A percentile compares a stretch with the other conserved stretches of the same genome.
phyloP scores from a whole-genome alignment of 2,888 invertebrate genomes.

The Rhagium mordax region DNA sequence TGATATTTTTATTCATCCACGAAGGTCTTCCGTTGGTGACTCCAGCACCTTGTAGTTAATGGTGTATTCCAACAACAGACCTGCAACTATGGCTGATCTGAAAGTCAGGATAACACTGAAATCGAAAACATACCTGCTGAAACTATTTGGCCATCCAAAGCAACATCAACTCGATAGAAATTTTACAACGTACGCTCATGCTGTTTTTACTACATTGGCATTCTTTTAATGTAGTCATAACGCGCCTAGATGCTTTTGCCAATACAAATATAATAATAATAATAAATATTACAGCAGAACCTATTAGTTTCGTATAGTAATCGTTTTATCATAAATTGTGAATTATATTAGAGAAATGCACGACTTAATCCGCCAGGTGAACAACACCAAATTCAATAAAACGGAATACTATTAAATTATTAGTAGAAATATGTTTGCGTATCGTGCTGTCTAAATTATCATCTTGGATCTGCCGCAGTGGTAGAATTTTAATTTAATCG shows the following conservation, averaged over 20 bases:
- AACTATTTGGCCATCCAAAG: no score
- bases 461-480: neutral
- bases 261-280: slow-evolving; percentile 23
- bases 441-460: neutral
- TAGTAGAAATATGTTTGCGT: neutral
- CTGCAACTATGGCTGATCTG: no score
- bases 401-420: neutral
- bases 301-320: slow-evolving; percentile 26
- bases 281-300: slow-evolving; percentile 17
- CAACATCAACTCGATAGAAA: neutral
- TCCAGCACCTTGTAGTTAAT: no score
- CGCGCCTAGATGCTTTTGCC: slow-evolving; percentile 21
- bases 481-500: no score
- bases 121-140: no score
- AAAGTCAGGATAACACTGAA: no score
- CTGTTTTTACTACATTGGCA: slow-evolving; percentile 6
- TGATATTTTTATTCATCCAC: no score
- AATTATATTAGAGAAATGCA: slow-evolving; percentile 16
- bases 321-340: slow-evolving; percentile 25
- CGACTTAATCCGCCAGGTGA: slow-evolving; percentile 8
- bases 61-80: no score
- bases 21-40: no score
- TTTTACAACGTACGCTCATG: neutral
- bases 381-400: slow-evolving; percentile 21
- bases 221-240: slow-evolving; percentile 6